phyloP scores from a whole-genome alignment of 2,888 invertebrate genomes.

The Graphium colonna region DNA sequence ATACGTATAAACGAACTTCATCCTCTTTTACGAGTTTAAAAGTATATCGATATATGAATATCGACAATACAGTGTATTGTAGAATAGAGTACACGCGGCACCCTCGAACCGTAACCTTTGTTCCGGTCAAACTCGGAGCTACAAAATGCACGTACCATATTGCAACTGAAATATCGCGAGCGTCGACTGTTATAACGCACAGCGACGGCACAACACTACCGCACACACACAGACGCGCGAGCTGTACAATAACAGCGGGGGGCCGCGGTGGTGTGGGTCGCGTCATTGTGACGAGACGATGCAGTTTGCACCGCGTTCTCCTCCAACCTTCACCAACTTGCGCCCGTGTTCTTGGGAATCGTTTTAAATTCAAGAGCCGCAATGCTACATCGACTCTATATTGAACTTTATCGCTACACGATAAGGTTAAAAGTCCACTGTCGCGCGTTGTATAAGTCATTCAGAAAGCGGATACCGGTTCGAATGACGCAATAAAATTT shows the following conservation, averaged over 20 bases:
- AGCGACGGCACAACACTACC: constrained; percentile 71
- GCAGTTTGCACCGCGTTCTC: constrained; percentile 78
- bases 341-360: constrained; percentile 79
- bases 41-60: too few relatives aligned
- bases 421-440: constrained; percentile 54
- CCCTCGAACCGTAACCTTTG: constrained; percentile 29
- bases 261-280: constrained; percentile 39
- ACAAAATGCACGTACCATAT: constrained; percentile 44
- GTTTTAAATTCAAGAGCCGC: constrained; percentile 79
- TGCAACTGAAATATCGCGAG: constrained; percentile 54
- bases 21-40: too few relatives aligned
- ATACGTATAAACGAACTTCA: too few relatives aligned
- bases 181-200: constrained; percentile 52
- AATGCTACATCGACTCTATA: constrained; percentile 54
- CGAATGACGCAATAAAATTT: constrained; percentile 47
- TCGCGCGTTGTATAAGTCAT: constrained; percentile 56
- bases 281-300: constrained; percentile 71
- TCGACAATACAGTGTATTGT: too few relatives aligned
- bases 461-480: constrained; percentile 54
- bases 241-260: constrained; percentile 54
- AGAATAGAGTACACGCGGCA: too few relatives aligned
- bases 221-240: constrained; percentile 51
- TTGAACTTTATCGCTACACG: constrained; percentile 43
- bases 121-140: constrained; percentile 40
- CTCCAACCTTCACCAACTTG: constrained; percentile 78